Conservation (phyloP, 2,113 vertebrate species). For the Neotoma lepida region DNA sequence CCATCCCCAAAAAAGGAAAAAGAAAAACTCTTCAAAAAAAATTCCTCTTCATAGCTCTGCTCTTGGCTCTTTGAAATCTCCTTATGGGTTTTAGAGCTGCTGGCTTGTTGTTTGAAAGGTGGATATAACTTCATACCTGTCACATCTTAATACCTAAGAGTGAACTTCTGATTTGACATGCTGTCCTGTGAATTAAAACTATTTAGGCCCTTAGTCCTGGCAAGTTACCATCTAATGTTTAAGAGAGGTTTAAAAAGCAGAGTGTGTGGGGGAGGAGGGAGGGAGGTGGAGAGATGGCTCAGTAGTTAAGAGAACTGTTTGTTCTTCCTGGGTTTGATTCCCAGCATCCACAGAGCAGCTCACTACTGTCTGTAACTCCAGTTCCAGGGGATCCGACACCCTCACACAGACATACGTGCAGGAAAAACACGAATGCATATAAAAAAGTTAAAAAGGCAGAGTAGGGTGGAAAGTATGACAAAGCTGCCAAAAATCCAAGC, state of each 20-base stretch:
- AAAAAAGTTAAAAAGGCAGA: background rate
- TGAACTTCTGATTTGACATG: constrained; percentile 27
- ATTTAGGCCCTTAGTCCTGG: background rate
- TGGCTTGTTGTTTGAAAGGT: constrained; percentile 28
- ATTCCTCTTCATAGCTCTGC: background rate
- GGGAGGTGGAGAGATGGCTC: background rate
- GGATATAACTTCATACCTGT: background rate
- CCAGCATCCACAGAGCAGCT: background rate
- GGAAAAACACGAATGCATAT: background rate
- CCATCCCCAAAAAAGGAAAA: background rate
- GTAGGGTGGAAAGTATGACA: background rate
- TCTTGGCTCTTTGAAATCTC: background rate
- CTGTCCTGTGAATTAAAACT: constrained; percentile 20
- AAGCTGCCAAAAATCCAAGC: background rate
- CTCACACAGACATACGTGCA: background rate
- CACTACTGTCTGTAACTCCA: background rate
- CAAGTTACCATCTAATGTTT: background rate
- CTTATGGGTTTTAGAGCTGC: background rate
- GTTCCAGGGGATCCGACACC: background rate
- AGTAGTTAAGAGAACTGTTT: background rate
- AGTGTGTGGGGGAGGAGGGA: background rate
- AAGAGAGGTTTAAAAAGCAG: background rate
- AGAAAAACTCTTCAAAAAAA: background rate
- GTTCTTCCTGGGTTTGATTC: background rate
- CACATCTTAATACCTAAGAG: background rate